Conservation (phyloP, 2,888 invertebrate species). For the Cheiracanthium punctorium region DNA sequence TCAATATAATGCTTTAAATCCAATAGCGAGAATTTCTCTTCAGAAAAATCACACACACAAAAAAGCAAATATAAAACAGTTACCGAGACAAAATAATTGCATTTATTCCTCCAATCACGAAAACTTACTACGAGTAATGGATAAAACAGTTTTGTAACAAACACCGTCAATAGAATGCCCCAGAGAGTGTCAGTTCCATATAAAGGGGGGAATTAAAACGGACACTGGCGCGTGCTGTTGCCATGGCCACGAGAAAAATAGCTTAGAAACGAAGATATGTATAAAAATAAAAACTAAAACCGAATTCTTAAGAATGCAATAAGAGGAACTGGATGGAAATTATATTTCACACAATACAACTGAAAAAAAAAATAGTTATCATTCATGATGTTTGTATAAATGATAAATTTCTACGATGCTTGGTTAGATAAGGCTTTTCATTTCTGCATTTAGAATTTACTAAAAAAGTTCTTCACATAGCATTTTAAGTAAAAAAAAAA, state of each 20-base stretch:
- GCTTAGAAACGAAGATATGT: neutral
- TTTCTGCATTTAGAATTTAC: too few relatives aligned
- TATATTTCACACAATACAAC: neutral
- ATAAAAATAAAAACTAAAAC: neutral
- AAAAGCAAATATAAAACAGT: neutral
- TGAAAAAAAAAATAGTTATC: too few relatives aligned
- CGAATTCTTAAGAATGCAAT: neutral
- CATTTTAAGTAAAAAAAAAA: too few relatives aligned
- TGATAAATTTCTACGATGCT: too few relatives aligned
- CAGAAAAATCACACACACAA: too few relatives aligned
- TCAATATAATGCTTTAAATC: too few relatives aligned
- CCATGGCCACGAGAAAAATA: conserved; percentile 33
- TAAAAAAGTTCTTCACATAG: too few relatives aligned
- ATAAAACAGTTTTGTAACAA: conserved; percentile 53
- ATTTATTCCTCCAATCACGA: conserved; percentile 28
- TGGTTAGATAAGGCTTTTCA: too few relatives aligned
- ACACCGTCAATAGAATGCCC: conserved; percentile 41
- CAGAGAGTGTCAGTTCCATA: conserved; percentile 48
- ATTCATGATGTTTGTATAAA: too few relatives aligned
- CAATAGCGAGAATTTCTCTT: neutral
- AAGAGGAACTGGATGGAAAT: neutral
- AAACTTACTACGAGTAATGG: conserved; percentile 26
- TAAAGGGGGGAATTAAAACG: conserved; percentile 62
- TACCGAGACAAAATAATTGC: conserved; percentile 9
- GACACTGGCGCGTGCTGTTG: conserved; percentile 41